Evolutionary conservation across 2,797 vertebrate species (phyloP), one percentile per base, ranked within the genome.

Genomic region (Cyprinella venusta): DNA sequence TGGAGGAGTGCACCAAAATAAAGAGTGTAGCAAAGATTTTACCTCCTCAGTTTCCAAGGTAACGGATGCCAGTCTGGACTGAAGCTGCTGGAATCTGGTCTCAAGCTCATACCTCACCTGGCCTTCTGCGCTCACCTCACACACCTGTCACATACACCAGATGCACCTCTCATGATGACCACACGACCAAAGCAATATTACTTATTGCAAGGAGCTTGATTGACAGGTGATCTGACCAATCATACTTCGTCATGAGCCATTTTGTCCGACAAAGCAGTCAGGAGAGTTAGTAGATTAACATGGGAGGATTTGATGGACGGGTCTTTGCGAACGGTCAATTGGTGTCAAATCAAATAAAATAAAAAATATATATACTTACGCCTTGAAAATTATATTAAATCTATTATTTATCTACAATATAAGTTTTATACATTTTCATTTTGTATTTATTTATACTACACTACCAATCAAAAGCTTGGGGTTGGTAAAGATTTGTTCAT

Each of bases 41-140:
- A 97, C 96, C 95, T 97, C 96, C 68, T 97, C 96, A 2, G 96
- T 96, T 92, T 97, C 96, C 87, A 97, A 90, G 88, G 93, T 95
- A 89, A 96, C 94, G 0, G 92, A 91, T 70, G 94, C 92, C 10
- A 97, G 93, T 76, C 95, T 94, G 83, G 94, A 95, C 88, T 94
- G 96, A 82, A 97, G 95, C 86, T 96, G 96, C 89, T 96, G 95
- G 88, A 94, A 96, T 82, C 96, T 93, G 70, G 95, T 95, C 80
- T 96, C 93, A 81, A 98, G 91, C 89, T 98, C 97, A 2, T 97
- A 96, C 84, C 94, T 93, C 86, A 98, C 94, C 86, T 97, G 95
- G 88, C 95, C 93, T 85, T 96, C 96, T 1, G 96, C 95, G 61
- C 90, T 96, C 82, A 98, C 95, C 86, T 97, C 96, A 18, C 95